A percentile compares a stretch with the other conserved stretches of the same genome.
Evolutionary conservation across 1,140 invertebrate species (phyloP).

Genomic region (Tenebrio molitor): DNA sequence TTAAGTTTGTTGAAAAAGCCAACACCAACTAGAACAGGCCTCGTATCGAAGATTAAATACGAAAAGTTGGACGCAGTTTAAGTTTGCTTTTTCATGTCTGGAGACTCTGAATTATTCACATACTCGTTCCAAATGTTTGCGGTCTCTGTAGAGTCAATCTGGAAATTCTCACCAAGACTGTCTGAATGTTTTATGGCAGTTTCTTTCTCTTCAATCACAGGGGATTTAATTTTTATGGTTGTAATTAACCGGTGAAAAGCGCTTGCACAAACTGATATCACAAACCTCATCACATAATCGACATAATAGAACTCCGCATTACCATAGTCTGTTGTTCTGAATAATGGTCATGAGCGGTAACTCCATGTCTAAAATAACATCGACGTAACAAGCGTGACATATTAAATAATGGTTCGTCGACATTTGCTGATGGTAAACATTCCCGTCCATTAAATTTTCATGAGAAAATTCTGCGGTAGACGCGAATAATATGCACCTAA

Average conservation of each 20-base stretch:
- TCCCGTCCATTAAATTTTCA: conserved; percentile 41
- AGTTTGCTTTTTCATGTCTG: conserved; percentile 10
- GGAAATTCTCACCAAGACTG: background rate
- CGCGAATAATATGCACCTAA: conserved; percentile 34
- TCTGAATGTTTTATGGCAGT: background rate
- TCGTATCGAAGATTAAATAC: conserved; percentile 34
- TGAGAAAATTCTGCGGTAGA: conserved; percentile 43
- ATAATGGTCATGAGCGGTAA: conserved; percentile 2
- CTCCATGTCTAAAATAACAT: conserved; percentile 1
- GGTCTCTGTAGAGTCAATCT: background rate
- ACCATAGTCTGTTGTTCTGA: background rate
- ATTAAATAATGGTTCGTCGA: conserved; percentile 34
- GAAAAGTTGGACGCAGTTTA: conserved; percentile 18
- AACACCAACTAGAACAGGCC: conserved; percentile 12
- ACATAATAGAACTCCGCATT: too few species aligned
- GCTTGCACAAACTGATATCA: too few species aligned
- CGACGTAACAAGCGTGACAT: conserved; percentile 6
- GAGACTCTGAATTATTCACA: conserved; percentile 25
- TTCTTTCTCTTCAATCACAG: too few species aligned
- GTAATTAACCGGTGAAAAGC: too few species aligned
- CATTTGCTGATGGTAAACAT: conserved; percentile 37
- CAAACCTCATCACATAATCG: too few species aligned
- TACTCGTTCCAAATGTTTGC: background rate
- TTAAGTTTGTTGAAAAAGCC: conserved; percentile 39
- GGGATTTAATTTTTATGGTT: too few species aligned